These are phyloP conservation scores for Andrena dorsata DNA, from an alignment of 2,888 invertebrate genomes.

Conservation along the genomic window DNA sequence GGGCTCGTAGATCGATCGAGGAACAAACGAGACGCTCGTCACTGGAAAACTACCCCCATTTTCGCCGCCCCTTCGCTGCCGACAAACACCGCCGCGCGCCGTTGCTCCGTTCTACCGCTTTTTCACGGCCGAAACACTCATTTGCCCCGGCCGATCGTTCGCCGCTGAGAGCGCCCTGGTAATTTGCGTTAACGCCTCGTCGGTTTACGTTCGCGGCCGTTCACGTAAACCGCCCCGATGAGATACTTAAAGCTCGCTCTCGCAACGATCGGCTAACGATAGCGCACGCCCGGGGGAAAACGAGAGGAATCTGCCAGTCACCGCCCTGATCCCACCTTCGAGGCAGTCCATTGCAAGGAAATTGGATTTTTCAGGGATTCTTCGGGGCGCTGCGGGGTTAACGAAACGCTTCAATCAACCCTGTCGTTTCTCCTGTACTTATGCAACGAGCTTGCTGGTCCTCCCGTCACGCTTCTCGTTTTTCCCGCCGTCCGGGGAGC, in stretches of 20 bases:
- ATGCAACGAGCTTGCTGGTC: background rate
- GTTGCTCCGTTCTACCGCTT: constrained; percentile 1
- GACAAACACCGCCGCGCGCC: background rate
- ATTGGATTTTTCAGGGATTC: background rate
- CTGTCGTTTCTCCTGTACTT: background rate
- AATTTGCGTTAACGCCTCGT: constrained; percentile 64
- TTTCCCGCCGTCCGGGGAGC: background rate
- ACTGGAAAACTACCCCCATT: constrained; percentile 8
- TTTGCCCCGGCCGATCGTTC: constrained; percentile 17
- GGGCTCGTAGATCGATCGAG: constrained; percentile 2
- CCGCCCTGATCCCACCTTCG: background rate
- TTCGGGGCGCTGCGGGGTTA: background rate
- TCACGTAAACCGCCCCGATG: constrained; percentile 32
- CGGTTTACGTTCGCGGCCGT: constrained; percentile 44
- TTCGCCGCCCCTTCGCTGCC: background rate
- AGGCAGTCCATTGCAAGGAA: background rate
- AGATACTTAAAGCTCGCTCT: constrained; percentile 50
- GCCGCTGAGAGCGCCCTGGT: constrained; percentile 43
- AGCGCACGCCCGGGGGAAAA: constrained; percentile 11
- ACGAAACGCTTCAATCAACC: constrained; percentile 27
- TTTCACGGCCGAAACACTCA: constrained; percentile 32
- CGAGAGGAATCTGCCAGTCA: constrained; percentile 13
- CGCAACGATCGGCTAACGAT: constrained; percentile 45
- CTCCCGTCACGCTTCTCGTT: constrained; percentile 1
- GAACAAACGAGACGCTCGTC: constrained; percentile 14